phyloP scores from a whole-genome alignment of 1,140 invertebrate genomes.

The Drosophila sucinea region DNA sequence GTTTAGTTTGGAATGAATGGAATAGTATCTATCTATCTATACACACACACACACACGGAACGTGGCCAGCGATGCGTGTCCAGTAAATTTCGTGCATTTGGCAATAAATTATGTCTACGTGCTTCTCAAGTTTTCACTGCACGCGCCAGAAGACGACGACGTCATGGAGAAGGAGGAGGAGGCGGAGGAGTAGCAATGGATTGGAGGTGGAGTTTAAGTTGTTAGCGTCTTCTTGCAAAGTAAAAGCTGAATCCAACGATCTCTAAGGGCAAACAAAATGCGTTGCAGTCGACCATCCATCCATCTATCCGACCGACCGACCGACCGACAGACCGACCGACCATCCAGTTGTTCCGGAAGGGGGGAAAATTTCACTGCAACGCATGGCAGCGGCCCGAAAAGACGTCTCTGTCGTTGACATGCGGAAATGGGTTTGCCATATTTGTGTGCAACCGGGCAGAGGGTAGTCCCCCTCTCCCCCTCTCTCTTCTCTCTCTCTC shows the following conservation, averaged over 20 bases:
- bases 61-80: slow-evolving; percentile 49
- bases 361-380: slow-evolving; percentile 36
- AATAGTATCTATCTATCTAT: slow-evolving; percentile 27
- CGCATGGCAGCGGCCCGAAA: slow-evolving; percentile 25
- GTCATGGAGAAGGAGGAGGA: not conserved
- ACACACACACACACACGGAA: slow-evolving; percentile 36
- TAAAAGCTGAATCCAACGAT: slow-evolving; percentile 15
- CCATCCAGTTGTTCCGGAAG: not conserved
- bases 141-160: slow-evolving; percentile 25
- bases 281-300: slow-evolving; percentile 36
- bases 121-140: slow-evolving; percentile 55
- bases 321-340: too few relatives aligned
- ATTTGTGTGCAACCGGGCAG: slow-evolving; percentile 33
- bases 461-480: not conserved
- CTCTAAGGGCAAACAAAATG: slow-evolving; percentile 14
- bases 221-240: slow-evolving; percentile 1
- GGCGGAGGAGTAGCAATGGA: slow-evolving; percentile 14
- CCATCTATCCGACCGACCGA: too few relatives aligned
- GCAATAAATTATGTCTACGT: slow-evolving; percentile 64
- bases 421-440: slow-evolving; percentile 59
- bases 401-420: slow-evolving; percentile 41
- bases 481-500: not conserved
- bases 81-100: slow-evolving; percentile 57
- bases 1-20: slow-evolving; percentile 6
- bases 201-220: slow-evolving; percentile 29